A percentile compares a stretch with the other conserved stretches of the same genome.
phyloP scores from a whole-genome alignment of 2,888 invertebrate species.

The Masnerella sp. region DNA sequence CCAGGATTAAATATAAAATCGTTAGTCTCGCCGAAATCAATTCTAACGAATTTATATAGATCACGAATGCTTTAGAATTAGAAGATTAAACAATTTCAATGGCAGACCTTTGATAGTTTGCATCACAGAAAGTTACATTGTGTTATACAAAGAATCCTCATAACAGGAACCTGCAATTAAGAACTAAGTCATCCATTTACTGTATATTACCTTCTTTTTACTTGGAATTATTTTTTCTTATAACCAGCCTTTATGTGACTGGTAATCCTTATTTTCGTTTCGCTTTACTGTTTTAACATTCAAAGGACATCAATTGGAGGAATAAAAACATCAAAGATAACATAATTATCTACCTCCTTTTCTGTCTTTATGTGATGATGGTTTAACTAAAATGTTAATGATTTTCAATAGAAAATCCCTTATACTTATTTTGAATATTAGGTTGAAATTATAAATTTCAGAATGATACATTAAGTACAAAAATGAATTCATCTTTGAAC shows the following conservation, averaged over 20 bases:
- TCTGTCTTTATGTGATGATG: too few species aligned
- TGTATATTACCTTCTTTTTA: neutral
- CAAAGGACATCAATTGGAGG: too few species aligned
- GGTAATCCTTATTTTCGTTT: neutral
- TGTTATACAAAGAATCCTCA: constrained; percentile 69
- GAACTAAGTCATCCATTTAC: constrained; percentile 65
- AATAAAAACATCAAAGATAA: too few species aligned
- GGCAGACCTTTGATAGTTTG: constrained; percentile 19
- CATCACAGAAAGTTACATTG: constrained; percentile 26
- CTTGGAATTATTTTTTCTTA: neutral
- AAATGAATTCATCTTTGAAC: too few species aligned
- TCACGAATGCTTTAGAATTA: too few species aligned
- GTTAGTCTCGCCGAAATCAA: neutral
- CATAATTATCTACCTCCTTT: too few species aligned
- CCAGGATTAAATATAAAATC: constrained; percentile 4
- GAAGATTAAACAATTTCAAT: constrained; percentile 10
- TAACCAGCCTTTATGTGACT: neutral
- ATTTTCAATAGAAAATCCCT: too few species aligned
- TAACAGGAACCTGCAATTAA: constrained; percentile 77
- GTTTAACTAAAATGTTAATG: too few species aligned
- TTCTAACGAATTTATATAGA: constrained; percentile 6
- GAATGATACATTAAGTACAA: too few species aligned
- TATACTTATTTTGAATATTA: too few species aligned
- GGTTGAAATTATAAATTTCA: too few species aligned
- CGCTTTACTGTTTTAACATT: too few species aligned